Percentiles rank a stretch among this genome's conserved stretches.
These are phyloP conservation scores for Macrosoma leucophasiata DNA, from an alignment of 2,888 invertebrate species.

Conservation along the genomic window DNA sequence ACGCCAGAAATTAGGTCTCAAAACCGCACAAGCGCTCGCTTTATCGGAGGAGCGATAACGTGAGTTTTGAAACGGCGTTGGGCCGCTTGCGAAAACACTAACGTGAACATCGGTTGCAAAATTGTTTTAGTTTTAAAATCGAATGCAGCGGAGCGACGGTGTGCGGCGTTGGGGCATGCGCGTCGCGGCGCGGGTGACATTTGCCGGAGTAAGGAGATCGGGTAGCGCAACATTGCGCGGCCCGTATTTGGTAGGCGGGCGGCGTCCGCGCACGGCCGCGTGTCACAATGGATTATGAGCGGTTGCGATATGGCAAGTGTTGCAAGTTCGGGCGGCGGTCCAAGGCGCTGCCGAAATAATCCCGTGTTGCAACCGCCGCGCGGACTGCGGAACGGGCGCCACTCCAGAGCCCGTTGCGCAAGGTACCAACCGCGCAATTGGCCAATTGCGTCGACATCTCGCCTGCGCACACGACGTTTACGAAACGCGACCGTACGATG, in stretches of 20 bases:
- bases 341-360: slow-evolving; percentile 72
- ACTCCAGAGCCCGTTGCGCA: slow-evolving; percentile 66
- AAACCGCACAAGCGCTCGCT: slow-evolving; percentile 61
- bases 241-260: slow-evolving; percentile 64
- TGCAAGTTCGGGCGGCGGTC: slow-evolving; percentile 72
- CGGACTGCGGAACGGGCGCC: slow-evolving; percentile 68
- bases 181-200: slow-evolving; percentile 29
- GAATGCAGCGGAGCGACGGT: slow-evolving; percentile 45
- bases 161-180: slow-evolving; percentile 29
- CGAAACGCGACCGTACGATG: slow-evolving; percentile 59
- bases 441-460: slow-evolving; percentile 50
- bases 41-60: slow-evolving; percentile 72
- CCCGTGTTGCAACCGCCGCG: slow-evolving; percentile 69
- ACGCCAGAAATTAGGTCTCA: slow-evolving; percentile 60
- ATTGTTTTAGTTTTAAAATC: slow-evolving; percentile 72
- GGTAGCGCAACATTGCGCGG: slow-evolving; percentile 45
- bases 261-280: slow-evolving; percentile 44
- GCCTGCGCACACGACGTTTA: slow-evolving; percentile 39
- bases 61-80: slow-evolving; percentile 67
- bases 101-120: slow-evolving; percentile 75
- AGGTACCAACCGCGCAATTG: slow-evolving; percentile 51
- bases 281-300: slow-evolving; percentile 69
- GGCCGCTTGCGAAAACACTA: slow-evolving; percentile 76
- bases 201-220: slow-evolving; percentile 54
- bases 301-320: slow-evolving; percentile 74